Conservation (phyloP, 2,797 vertebrate genomes). For the Fistularia commersonii region DNA sequence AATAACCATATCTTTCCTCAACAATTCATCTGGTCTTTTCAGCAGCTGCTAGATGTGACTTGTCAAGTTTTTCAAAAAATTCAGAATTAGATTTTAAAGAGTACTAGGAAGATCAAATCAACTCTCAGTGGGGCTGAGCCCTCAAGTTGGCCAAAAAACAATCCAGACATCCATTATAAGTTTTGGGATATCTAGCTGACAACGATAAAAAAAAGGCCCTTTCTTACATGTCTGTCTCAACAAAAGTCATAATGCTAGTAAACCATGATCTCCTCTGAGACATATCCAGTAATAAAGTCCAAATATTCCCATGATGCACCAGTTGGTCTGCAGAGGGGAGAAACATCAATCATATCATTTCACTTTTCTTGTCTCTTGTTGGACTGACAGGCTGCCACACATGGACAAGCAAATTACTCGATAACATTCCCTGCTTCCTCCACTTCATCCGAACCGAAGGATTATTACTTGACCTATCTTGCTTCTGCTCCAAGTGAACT, state of each 20-base stretch:
- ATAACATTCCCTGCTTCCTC: slow-evolving; percentile 28
- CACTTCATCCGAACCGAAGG: slow-evolving; percentile 55
- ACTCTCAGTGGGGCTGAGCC: too few relatives aligned
- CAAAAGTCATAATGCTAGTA: slow-evolving; percentile 15
- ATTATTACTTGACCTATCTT: slow-evolving; percentile 52
- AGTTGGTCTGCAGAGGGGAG: slow-evolving; percentile 33
- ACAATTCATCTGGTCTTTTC: too few relatives aligned
- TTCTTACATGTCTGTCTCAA: slow-evolving; percentile 14
- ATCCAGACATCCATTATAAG: neutral
- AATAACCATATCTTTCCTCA: too few relatives aligned
- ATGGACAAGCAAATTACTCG: slow-evolving; percentile 50
- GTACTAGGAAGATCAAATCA: too few relatives aligned
- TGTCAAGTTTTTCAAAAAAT: too few relatives aligned
- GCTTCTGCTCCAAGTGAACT: slow-evolving; percentile 43
- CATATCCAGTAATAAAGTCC: slow-evolving; percentile 26
- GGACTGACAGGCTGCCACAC: slow-evolving; percentile 49
- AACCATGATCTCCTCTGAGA: slow-evolving; percentile 18
- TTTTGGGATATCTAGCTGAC: slow-evolving; percentile 1
- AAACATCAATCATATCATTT: slow-evolving; percentile 50
- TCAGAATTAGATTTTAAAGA: too few relatives aligned
- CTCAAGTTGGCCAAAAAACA: too few relatives aligned
- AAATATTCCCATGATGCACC: slow-evolving; percentile 49
- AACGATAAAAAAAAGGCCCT: slow-evolving; percentile 5
- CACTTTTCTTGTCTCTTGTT: slow-evolving; percentile 29
- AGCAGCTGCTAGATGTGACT: too few relatives aligned